These are phyloP conservation scores for Ormyrus rosae DNA, from an alignment of 2,888 invertebrate species.

Conservation along the genomic window DNA sequence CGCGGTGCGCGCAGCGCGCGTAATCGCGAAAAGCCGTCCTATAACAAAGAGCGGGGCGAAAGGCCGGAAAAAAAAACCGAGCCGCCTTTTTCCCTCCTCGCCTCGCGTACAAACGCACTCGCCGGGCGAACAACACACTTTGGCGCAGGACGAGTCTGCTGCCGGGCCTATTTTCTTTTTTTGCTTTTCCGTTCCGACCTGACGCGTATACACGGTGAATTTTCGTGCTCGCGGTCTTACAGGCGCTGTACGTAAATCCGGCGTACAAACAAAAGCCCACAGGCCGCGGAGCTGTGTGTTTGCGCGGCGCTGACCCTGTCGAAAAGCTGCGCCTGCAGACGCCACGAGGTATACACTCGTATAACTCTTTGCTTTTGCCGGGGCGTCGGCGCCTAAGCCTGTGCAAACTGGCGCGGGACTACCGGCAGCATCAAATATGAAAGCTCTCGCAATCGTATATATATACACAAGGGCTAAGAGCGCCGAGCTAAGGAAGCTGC, in stretches of 20 bases:
- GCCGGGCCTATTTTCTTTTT: no score
- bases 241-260: slow-evolving; percentile 18
- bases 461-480: slow-evolving; percentile 52
- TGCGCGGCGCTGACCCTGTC: slow-evolving; percentile 38
- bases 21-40: no score
- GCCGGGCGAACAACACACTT: no score
- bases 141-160: no score
- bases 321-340: slow-evolving; percentile 12
- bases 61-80: no score
- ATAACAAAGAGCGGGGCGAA: no score
- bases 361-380: background rate
- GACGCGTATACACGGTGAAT: no score
- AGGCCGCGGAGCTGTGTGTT: slow-evolving; percentile 28
- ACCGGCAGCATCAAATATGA: slow-evolving; percentile 59
- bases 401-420: slow-evolving; percentile 42
- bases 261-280: slow-evolving; percentile 34
- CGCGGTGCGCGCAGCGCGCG: no score
- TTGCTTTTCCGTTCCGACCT: no score
- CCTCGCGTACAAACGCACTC: no score
- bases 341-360: no score
- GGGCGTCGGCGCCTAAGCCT: slow-evolving; percentile 15
- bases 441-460: slow-evolving; percentile 54
- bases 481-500: background rate
- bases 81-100: no score
- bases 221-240: background rate